Base-by-base conservation (phyloP, 2,113 vertebrate species). In the Nibea coibor region DNA sequence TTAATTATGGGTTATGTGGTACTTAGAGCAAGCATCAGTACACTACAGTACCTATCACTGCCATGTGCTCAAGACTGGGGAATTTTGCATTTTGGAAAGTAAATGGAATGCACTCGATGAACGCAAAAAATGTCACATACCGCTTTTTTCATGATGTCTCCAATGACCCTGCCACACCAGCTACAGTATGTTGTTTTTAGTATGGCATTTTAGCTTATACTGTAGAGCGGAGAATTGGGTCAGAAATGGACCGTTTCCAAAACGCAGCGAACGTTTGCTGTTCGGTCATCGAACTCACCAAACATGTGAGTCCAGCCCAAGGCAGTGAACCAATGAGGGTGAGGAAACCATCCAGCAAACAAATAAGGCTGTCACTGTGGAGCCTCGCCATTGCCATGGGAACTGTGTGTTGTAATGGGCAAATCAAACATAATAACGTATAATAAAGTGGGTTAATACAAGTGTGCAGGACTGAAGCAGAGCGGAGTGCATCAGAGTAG, bases 361-460 rank as follows among this genome's bases (percentile, higher is more conserved):
- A 93, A 90, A 93, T 80, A 87, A 79, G 76, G 82, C 81, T 91
- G 88, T 92, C 78, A 83, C 77, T 91, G 82, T 63, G 26, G 62
- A 80, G 78, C 75, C 71, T 54, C 45, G 39, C 48, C 48, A 83
- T 91, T 76, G 67, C 92, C 82, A 90, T 91, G 89, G 92, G 50
- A 85, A 93, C 90, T 73, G 48, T 77, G 80, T 90, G 87, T 91
- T 92, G 91, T 69, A 88, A 79, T 82, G 86, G 47, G 72, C 63
- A 90, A 92, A 92, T 83, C 65, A 88, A 91, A 87, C 79, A 77
- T 83, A 91, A 91, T 88, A 87, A 82, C 88, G 72, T 69, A 78
- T 75, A 87, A 87, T 86, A 74, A 85, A 81, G 63, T 70, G 69
- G 65, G 63, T 78, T 88, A 79, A 87, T 74, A 80, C 75, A 85